phyloP scores from a whole-genome alignment of 64 coral and sea anemone species.

The Montipora capricornis region DNA sequence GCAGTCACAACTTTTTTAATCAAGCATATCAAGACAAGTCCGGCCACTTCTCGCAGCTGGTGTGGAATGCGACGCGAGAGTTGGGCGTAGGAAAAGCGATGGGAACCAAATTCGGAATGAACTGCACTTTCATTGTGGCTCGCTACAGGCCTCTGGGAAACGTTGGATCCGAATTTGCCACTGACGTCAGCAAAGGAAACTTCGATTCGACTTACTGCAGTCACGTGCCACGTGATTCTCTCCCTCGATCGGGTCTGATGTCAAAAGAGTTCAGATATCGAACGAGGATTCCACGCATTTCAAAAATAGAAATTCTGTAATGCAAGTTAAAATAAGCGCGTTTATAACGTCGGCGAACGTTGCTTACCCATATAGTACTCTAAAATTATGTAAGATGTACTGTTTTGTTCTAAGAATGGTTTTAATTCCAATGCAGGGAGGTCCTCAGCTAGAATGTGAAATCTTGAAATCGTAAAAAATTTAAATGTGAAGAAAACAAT shows the following conservation, averaged over 20 bases:
- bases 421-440: too few relatives aligned
- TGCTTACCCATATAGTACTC: too few relatives aligned
- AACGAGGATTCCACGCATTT: constrained; percentile 1
- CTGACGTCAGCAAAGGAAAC: constrained; percentile 82
- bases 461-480: too few relatives aligned
- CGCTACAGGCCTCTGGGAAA: constrained; percentile 80
- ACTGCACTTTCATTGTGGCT: constrained; percentile 93
- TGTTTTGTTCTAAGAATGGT: too few relatives aligned
- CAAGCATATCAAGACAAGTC: constrained; percentile 82
- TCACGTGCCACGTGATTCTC: constrained; percentile 34
- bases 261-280: constrained; percentile 16
- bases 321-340: background rate
- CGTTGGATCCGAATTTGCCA: constrained; percentile 64
- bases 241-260: background rate
- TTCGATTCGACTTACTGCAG: constrained; percentile 91
- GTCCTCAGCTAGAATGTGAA: too few relatives aligned
- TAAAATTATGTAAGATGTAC: too few relatives aligned
- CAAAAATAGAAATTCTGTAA: constrained; percentile 27
- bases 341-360: background rate
- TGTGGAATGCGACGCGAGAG: constrained; percentile 81
- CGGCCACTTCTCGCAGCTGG: constrained; percentile 88
- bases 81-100: constrained; percentile 74
- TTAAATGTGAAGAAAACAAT: too few relatives aligned
- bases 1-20: constrained; percentile 86
- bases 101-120: constrained; percentile 88